These are phyloP conservation scores for Felis catus DNA, from an alignment of 2,113 vertebrate genomes.

Conservation along the genomic window F.catus_Fca126_mat1.0 CM031419.1:55925501-55926000, in stretches of 20 bases:
- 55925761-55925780: neutral
- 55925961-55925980: neutral
- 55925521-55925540: neutral
- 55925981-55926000: accelerated
- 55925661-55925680: neutral
- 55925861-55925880: neutral
- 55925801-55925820: neutral
- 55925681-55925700: neutral
- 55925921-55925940: neutral
- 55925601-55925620: neutral
- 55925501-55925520: neutral
- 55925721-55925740: neutral
- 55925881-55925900: neutral
- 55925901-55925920: neutral
- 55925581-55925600: neutral
- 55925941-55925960: neutral
- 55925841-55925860: neutral
- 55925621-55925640: neutral
- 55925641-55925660: neutral
- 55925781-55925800: neutral
- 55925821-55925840: neutral
- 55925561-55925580: neutral
- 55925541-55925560: neutral
- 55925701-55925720: neutral
- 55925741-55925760: neutral